Percentiles rank a stretch among this genome's conserved stretches.
Evolutionary conservation across 2,888 invertebrate genomes (phyloP).

Genomic region (Oscheius onirici): DNA sequence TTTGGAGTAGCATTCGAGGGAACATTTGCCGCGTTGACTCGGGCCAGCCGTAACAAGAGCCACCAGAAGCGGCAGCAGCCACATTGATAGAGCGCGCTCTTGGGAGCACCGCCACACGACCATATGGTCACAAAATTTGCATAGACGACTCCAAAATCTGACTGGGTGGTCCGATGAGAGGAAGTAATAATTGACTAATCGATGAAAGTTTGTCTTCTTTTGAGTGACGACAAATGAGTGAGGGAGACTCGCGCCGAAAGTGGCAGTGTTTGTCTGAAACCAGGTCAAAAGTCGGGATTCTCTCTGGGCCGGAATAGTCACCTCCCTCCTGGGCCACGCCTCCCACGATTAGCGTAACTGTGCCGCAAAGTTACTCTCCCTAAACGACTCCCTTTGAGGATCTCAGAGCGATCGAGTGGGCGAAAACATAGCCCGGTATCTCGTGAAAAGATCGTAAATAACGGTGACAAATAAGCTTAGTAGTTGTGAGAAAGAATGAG

Average conservation of each 20-base stretch:
- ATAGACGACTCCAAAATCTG: constrained; percentile 20
- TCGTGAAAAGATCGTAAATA: too few species aligned
- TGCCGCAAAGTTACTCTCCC: constrained; percentile 27
- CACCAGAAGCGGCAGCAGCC: constrained; percentile 18
- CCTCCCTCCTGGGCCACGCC: constrained; percentile 27
- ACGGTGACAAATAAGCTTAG: too few species aligned
- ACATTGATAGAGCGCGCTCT: constrained; percentile 24
- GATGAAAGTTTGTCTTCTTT: neutral
- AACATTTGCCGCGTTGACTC: constrained; percentile 56
- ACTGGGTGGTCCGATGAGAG: neutral
- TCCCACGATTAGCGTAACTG: constrained; percentile 31
- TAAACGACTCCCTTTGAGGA: constrained; percentile 14
- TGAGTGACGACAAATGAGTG: constrained; percentile 22
- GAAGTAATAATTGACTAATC: neutral
- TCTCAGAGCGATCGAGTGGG: neutral
- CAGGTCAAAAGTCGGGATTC: constrained; percentile 33
- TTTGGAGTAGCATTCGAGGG: constrained; percentile 62
- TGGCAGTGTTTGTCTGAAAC: constrained; percentile 32
- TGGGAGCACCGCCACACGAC: neutral
- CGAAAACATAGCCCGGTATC: too few species aligned
- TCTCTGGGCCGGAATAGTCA: constrained; percentile 30
- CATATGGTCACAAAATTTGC: constrained; percentile 29
- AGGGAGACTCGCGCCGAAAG: constrained; percentile 18
- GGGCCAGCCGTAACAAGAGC: constrained; percentile 28
- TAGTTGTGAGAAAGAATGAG: too few species aligned